Evolutionary conservation across 2,888 invertebrate genomes (phyloP).

Genomic region (Sphinx pinastri): DNA sequence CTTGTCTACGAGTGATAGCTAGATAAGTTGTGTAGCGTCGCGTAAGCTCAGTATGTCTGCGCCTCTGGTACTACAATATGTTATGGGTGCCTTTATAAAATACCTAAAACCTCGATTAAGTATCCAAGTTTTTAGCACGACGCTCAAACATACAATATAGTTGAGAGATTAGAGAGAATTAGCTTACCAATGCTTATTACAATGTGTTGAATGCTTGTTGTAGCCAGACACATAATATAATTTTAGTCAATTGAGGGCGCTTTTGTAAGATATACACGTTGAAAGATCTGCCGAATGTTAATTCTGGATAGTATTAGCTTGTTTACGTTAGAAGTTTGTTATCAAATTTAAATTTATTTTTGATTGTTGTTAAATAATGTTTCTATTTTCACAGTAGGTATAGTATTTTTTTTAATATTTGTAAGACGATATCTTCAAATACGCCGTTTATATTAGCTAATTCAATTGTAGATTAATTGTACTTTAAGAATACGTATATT

Average conservation of each 20-base stretch:
- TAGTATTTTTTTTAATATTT: slow-evolving; percentile 1
- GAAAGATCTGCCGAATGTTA: slow-evolving; percentile 45
- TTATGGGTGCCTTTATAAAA: too few species aligned
- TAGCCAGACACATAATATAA: background rate
- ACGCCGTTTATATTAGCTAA: background rate
- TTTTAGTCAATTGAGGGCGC: slow-evolving; percentile 35
- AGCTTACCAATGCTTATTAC: background rate
- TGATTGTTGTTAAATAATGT: slow-evolving; percentile 5
- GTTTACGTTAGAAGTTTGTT: slow-evolving; percentile 41
- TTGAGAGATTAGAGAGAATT: background rate
- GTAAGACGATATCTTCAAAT: slow-evolving; percentile 18
- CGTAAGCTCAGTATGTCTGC: too few species aligned
- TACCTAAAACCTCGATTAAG: too few species aligned
- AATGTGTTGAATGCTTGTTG: background rate
- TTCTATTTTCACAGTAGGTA: slow-evolving; percentile 15
- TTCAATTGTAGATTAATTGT: background rate
- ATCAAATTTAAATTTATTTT: slow-evolving; percentile 38
- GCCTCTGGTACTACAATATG: too few species aligned
- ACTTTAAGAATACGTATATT: background rate
- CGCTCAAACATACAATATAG: background rate
- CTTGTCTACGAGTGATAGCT: too few species aligned
- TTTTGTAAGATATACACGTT: slow-evolving; percentile 34
- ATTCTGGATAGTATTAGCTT: slow-evolving; percentile 54
- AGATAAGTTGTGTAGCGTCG: too few species aligned
- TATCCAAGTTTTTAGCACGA: too few species aligned